Evolutionary conservation across 1,140 invertebrate species (phyloP).

Genomic region (Chrysoperla carnea): DNA sequence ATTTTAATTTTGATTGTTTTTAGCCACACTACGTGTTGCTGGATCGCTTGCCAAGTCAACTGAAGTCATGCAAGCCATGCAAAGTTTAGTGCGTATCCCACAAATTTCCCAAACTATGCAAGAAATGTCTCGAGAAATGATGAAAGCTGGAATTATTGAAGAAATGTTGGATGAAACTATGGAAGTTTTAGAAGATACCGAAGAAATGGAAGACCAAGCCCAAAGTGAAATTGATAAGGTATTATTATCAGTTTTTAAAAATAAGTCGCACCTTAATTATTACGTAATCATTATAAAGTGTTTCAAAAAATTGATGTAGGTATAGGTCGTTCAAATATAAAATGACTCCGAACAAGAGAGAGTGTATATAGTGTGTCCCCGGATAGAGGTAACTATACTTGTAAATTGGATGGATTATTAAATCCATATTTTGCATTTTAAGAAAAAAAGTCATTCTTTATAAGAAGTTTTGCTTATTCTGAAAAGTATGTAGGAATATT

Average conservation of each 20-base stretch:
- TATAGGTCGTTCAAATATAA: too few species aligned
- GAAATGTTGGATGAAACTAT: conserved; percentile 99
- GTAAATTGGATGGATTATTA: too few species aligned
- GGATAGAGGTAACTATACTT: too few species aligned
- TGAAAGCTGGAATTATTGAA: conserved; percentile 97
- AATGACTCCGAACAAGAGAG: too few species aligned
- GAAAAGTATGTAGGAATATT: too few species aligned
- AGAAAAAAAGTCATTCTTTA: too few species aligned
- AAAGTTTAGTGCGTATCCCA: conserved; percentile 71
- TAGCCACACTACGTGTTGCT: conserved; percentile 19
- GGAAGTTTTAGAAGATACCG: conserved; percentile 74
- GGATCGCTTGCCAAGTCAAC: conserved; percentile 21
- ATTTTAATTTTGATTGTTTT: not conserved
- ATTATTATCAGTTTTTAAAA: conserved; percentile 3
- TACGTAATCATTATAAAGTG: conserved; percentile 1
- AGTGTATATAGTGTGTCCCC: too few species aligned
- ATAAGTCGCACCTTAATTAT: not conserved
- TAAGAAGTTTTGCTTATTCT: too few species aligned
- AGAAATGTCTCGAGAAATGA: conserved; percentile 98
- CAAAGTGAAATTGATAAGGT: conserved; percentile 36
- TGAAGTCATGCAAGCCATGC: conserved; percentile 89
- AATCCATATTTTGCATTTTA: too few species aligned
- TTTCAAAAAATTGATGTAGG: not conserved
- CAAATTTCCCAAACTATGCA: conserved; percentile 93
- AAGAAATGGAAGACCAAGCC: conserved; percentile 74